A percentile compares a stretch with the other conserved stretches of the same genome.
phyloP scores from a whole-genome alignment of 2,797 vertebrate genomes.

The Mallotus villosus region DNA sequence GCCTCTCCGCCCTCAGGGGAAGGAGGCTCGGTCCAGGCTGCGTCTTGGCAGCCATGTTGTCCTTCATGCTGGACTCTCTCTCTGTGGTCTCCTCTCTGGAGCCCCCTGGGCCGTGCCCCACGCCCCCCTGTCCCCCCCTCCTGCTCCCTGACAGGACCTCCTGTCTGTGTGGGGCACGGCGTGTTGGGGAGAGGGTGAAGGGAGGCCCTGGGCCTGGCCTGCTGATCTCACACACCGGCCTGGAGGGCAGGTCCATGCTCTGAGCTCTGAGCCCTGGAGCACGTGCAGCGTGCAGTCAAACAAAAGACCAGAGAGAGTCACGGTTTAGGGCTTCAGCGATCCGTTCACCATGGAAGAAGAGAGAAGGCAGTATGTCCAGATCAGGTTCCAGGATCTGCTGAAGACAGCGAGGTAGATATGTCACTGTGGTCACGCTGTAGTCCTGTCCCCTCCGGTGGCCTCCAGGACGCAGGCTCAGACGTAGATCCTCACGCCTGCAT shows the following conservation, averaged over 20 bases:
- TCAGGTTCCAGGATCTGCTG: too few species aligned
- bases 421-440: conserved; percentile 5
- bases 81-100: background rate
- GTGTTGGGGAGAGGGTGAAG: conserved; percentile 64
- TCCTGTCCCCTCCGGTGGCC: background rate
- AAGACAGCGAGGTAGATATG: background rate
- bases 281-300: background rate
- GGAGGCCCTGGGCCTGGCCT: conserved; percentile 25
- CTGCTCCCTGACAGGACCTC: conserved; percentile 5
- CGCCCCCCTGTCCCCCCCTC: conserved; percentile 12
- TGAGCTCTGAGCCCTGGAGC: background rate
- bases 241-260: conserved; percentile 68
- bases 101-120: conserved; percentile 1
- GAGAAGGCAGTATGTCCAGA: background rate
- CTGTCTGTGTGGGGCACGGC: conserved; percentile 36
- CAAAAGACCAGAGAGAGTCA: too few species aligned
- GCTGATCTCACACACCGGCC: conserved; percentile 37
- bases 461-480: too few species aligned
- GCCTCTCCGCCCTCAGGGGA: conserved; percentile 33
- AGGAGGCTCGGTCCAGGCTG: conserved; percentile 13
- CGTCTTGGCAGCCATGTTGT: conserved; percentile 21
- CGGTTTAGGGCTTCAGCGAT: background rate
- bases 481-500: too few species aligned
- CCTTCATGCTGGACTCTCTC: conserved; percentile 13
- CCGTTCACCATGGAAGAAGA: conserved; percentile 4